phyloP scores from a whole-genome alignment of 2,797 vertebrate species.

The Lophura swinhoii region DNA sequence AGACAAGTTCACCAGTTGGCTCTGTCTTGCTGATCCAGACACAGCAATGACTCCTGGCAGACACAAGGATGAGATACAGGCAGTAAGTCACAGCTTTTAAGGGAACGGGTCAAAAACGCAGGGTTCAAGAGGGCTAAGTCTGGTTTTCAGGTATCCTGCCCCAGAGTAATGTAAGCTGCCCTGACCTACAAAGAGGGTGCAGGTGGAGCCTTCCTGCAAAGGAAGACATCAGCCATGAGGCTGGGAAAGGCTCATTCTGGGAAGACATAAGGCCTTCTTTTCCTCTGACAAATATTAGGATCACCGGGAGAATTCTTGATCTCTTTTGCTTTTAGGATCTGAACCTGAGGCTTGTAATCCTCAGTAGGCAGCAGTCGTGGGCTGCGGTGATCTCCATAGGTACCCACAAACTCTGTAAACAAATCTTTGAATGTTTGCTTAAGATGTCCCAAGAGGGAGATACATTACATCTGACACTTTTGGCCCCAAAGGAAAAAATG shows the following conservation, averaged over 20 bases:
- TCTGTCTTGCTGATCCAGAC: constrained; percentile 52
- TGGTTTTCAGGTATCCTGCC: not conserved
- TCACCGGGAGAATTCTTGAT: not conserved
- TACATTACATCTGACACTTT: not conserved
- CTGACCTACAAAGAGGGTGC: not conserved
- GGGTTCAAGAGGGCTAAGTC: not conserved
- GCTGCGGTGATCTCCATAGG: not conserved
- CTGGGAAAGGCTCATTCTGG: not conserved
- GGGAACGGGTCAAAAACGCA: not conserved
- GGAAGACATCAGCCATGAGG: not conserved
- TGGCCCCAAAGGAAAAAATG: not conserved
- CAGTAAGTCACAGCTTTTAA: constrained; percentile 16
- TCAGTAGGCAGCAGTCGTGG: not conserved
- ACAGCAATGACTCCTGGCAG: constrained; percentile 31
- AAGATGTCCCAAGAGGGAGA: not conserved
- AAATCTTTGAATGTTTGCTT: not conserved
- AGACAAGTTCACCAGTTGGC: constrained; percentile 69
- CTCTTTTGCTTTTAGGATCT: not conserved
- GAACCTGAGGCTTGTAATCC: not conserved
- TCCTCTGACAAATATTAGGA: not conserved
- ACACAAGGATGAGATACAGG: not conserved
- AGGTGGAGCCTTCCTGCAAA: not conserved
- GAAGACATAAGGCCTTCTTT: not conserved
- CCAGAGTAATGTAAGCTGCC: not conserved
- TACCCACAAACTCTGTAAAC: not conserved